Base-by-base conservation (phyloP, 2,888 invertebrate species). In the Polylopha cassiicola region DNA sequence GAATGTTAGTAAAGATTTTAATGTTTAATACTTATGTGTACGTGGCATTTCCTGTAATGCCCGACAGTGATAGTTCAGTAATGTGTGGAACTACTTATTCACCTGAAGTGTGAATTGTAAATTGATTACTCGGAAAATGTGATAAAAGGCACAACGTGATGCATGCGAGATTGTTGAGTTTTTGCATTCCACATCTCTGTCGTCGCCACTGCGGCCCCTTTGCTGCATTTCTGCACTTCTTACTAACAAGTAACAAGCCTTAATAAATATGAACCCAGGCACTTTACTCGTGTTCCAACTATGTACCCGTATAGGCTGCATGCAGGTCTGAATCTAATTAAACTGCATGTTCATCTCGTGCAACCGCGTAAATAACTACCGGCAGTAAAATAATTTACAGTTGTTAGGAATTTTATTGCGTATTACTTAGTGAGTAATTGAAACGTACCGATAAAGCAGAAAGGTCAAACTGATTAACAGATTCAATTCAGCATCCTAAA, bases 101-200 rank as follows among this genome's bases (percentile, higher is more conserved):
- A n/a, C n/a, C n/a, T n/a, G n/a, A 9, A 11, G 15, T 20, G 9
- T 23, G 27, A 14, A 9, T 65, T 58, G 75, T 73, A 75, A 82
- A 81, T 77, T 76, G 74, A 74, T 79, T 81, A 78, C 73, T 67
- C 69, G 76, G 80, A 82, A 82, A 82, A 82, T 73, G 71, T 66
- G 68, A 77, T 82, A 76, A 82, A 82, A 82, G 61, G 62, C 58
- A 77, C 61, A 68, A 70, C 61, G 50, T 48, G 47, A 50, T 57
- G 63, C 68, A 70, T 65, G 67, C 61, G 64, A 59, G 58, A 67
- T 69, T 62, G 65, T 60, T 58, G 61, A 55, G 60, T 61, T 72
- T 71, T 73, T 69, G 69, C 73, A 76, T 80, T 76, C 74, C 65
- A 20, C 54, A 49, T 42, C 55, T 55, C 59, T 56, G 61, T 48